Percentiles rank a stretch among this genome's conserved stretches.
Evolutionary conservation across 2,113 vertebrate species (phyloP).

Genomic region (Romanogobio albipinnatus): DNA sequence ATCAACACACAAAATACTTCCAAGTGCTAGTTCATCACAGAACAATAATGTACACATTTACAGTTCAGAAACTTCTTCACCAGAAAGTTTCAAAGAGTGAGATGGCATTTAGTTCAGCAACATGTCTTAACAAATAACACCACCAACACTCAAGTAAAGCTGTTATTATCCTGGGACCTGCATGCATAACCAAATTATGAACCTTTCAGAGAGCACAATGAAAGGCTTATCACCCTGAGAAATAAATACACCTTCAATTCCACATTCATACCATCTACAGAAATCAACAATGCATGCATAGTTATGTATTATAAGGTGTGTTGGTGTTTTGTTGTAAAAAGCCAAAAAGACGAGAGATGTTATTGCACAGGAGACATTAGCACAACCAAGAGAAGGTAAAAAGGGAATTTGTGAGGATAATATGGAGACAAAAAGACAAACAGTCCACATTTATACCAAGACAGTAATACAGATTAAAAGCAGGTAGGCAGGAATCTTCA

Average conservation of each 20-base stretch:
- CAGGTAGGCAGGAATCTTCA: conserved; percentile 51
- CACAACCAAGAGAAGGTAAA: background rate
- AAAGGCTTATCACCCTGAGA: conserved; percentile 28
- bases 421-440: conserved; percentile 3
- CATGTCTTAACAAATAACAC: conserved; percentile 2
- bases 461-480: conserved; percentile 25
- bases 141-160: background rate
- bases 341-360: background rate
- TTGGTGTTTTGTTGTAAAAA: background rate
- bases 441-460: background rate
- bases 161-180: background rate
- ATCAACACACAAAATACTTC: background rate
- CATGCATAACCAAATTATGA: background rate
- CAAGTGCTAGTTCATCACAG: background rate
- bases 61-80: background rate
- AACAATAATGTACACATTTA: background rate
- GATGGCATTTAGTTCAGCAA: background rate
- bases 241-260: background rate
- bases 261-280: background rate
- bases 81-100: background rate
- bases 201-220: background rate
- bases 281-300: background rate
- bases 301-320: background rate
- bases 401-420: background rate
- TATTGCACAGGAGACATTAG: background rate